A percentile compares a stretch with the other conserved stretches of the same genome.
Conservation (phyloP, 2,888 invertebrate species). For the Acanthosepion esculentum region DNA sequence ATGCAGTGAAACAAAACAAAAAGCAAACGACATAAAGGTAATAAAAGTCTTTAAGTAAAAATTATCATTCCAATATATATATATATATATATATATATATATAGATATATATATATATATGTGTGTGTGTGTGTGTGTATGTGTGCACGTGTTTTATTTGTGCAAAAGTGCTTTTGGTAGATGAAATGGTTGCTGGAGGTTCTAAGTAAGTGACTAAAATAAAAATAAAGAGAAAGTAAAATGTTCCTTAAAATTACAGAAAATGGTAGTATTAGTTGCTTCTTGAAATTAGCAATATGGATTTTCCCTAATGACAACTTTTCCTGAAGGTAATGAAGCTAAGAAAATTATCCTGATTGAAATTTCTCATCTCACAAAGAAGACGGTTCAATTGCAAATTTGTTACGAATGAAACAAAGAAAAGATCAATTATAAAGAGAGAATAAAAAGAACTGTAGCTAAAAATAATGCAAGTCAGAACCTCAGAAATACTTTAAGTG, state of each 20-base stretch:
- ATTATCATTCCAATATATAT: neutral
- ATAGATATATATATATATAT: too few species aligned
- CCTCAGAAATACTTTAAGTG: neutral
- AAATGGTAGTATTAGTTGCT: slow-evolving; percentile 16
- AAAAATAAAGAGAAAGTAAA: neutral
- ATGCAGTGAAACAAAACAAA: neutral
- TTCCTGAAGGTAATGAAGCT: slow-evolving; percentile 13
- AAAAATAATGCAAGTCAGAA: neutral
- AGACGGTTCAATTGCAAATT: slow-evolving; percentile 33
- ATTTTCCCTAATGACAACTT: slow-evolving; percentile 33
- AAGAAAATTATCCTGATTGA: slow-evolving; percentile 33
- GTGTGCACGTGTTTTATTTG: neutral
- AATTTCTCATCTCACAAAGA: slow-evolving; percentile 1
- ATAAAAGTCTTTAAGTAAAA: neutral
- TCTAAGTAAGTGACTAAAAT: neutral
- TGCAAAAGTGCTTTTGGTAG: neutral
- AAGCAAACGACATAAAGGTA: neutral
- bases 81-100: too few species aligned
- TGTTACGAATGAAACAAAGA: neutral
- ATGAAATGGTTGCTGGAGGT: neutral
- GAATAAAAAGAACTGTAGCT: neutral
- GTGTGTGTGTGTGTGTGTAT: neutral
- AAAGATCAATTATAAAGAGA: neutral
- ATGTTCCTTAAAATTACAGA: neutral
- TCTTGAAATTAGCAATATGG: slow-evolving; percentile 2